A percentile compares a stretch with the other conserved stretches of the same genome.
Conservation (phyloP, 2,888 invertebrate species). For the Coelinius sp. region DNA sequence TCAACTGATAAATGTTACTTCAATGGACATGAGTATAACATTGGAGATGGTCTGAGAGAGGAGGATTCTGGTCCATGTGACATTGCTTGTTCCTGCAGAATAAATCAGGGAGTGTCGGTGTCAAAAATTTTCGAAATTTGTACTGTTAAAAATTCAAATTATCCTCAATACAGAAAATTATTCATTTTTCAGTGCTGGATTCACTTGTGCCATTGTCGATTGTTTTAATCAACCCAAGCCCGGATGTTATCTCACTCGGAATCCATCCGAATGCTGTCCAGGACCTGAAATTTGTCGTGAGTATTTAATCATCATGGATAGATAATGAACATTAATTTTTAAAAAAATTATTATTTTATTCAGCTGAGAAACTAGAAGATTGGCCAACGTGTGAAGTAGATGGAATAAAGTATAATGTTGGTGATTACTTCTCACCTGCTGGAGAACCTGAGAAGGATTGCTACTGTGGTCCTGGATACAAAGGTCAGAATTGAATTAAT, state of each 20-base stretch:
- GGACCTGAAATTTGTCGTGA: slow-evolving; percentile 56
- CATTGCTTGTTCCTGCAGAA: slow-evolving; percentile 49
- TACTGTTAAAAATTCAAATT: background rate
- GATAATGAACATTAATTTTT: too few species aligned
- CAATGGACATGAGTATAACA: slow-evolving; percentile 53
- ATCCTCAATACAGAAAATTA: background rate
- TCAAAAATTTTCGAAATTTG: background rate
- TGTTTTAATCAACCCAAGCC: slow-evolving; percentile 40
- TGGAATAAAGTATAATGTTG: slow-evolving; percentile 56
- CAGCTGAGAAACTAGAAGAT: slow-evolving; percentile 51
- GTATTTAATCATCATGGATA: too few species aligned
- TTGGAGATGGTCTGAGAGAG: slow-evolving; percentile 50
- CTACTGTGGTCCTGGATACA: slow-evolving; percentile 50
- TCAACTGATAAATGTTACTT: slow-evolving; percentile 55
- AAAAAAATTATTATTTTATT: background rate
- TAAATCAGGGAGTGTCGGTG: slow-evolving; percentile 46
- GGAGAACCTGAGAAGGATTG: slow-evolving; percentile 50
- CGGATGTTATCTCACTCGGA: slow-evolving; percentile 49
- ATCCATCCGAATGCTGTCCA: slow-evolving; percentile 48
- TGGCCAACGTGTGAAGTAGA: slow-evolving; percentile 55
- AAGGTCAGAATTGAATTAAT: slow-evolving; percentile 39
- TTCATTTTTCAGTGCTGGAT: slow-evolving; percentile 45
- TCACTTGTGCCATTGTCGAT: slow-evolving; percentile 55
- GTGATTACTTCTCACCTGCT: slow-evolving; percentile 53
- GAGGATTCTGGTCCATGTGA: slow-evolving; percentile 60